Evolutionary conservation across 2,888 invertebrate genomes (phyloP), one percentile per base, ranked within the genome.

Genomic region (Atherix ibis): DNA sequence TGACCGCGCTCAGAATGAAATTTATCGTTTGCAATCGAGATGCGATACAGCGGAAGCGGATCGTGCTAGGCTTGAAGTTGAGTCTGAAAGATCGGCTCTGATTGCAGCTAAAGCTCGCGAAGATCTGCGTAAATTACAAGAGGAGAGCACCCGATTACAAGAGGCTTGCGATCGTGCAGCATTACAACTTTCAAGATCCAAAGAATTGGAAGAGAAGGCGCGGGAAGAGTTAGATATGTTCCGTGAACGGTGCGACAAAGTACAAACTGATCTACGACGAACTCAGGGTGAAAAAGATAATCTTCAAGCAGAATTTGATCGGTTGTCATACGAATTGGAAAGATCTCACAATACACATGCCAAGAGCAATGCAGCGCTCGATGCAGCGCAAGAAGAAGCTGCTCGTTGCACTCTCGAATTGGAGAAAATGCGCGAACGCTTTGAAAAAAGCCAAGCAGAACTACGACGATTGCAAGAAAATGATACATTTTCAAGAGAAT

Each of bases 391-490:
- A 55, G 89, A 91, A 54, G 91, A 91, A 62, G 72, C 84, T 47
- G 79, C 84, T 1, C 69, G 87, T 48, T 72, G 87, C 48, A 83
- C 87, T 52, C 68, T 85, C 33, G 89, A 89, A 62, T 67, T 84
- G 28, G 89, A 89, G 54, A 89, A 88, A 59, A 77, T 85, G 68
- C 83, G 84, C 50, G 89, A 89, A 50, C 87, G 88, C 48, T 82
- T 85, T 50, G 89, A 89, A 46, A 80, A 85, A 53, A 72, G 76
- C 36, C 80, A 87, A 46, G 67, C 74, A 9, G 89, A 89, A 49
- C 66, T 87, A 42, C 69, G 87, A 43, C 77, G 83, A 53, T 73
- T 84, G 8, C 84, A 87, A 51, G 83, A 83, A 40, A 76, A 76
- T 2, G 80, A 83, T 49, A 77, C 78, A 28, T 70, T 84, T 5